Conservation (phyloP, 2,113 vertebrate species). For the Meriones unguiculatus region DNA sequence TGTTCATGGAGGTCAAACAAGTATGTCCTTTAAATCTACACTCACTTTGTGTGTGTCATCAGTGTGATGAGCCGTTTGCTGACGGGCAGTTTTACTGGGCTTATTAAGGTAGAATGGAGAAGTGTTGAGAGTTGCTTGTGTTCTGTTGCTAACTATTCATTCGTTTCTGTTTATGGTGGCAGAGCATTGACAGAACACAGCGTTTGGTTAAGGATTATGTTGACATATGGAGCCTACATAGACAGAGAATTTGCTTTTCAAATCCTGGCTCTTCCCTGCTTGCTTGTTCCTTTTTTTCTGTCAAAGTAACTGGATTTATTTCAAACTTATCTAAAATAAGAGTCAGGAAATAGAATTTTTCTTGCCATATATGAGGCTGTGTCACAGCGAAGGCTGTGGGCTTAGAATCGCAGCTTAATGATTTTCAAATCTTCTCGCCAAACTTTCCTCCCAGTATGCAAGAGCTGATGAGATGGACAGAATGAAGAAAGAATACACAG, state of each 20-base stretch:
- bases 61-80: not conserved
- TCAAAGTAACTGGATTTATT: constrained; percentile 30
- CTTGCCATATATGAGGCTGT: not conserved
- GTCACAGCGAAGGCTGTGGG: not conserved
- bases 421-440: not conserved
- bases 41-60: not conserved
- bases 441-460: constrained; percentile 89
- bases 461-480: constrained; percentile 93
- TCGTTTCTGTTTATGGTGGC: not conserved
- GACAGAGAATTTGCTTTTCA: not conserved
- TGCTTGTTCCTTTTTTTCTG: not conserved
- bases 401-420: accelerated
- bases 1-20: constrained; percentile 96
- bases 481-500: constrained; percentile 92
- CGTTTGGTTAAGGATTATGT: constrained; percentile 12
- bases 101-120: not conserved
- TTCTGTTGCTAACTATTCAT: constrained; percentile 7
- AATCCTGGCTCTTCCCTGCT: not conserved
- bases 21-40: constrained; percentile 83
- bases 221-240: constrained; percentile 13
- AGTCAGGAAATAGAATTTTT: not conserved
- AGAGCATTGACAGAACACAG: not conserved
- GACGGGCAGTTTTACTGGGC: not conserved
- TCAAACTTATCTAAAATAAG: constrained; percentile 55
- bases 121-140: not conserved